Evolutionary conservation across 2,797 vertebrate genomes (phyloP).

Genomic region (Neosilurus mollespiculum): DNA sequence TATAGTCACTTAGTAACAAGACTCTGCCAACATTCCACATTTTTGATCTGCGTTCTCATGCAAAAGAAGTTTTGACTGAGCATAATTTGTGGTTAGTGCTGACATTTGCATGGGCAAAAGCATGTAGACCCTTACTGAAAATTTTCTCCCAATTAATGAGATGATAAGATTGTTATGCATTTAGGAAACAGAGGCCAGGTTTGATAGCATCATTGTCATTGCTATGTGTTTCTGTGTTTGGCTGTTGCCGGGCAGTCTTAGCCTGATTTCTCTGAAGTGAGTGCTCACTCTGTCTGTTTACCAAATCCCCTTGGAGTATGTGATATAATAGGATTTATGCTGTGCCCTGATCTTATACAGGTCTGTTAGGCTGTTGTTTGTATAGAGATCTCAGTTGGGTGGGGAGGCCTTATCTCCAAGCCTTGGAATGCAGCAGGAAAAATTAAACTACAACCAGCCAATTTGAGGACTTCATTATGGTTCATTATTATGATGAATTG

Average conservation of each 20-base stretch:
- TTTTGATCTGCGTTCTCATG: neutral
- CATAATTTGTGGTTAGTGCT: conserved; percentile 9
- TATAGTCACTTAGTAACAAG: conserved; percentile 27
- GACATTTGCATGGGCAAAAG: neutral
- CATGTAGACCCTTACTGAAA: conserved; percentile 13
- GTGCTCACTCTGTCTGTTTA: conserved; percentile 37
- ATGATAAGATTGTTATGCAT: conserved; percentile 30
- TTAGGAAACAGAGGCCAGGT: conserved; percentile 32
- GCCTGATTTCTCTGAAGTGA: conserved; percentile 49
- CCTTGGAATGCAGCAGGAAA: neutral
- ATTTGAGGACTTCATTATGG: conserved; percentile 2
- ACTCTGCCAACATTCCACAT: neutral
- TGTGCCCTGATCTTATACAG: conserved; percentile 41
- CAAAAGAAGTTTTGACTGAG: neutral
- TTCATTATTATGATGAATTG: conserved; percentile 8
- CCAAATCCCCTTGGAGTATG: conserved; percentile 44
- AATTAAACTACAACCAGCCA: conserved; percentile 6
- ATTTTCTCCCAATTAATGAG: conserved; percentile 29
- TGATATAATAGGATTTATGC: conserved; percentile 48
- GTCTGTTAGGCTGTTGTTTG: conserved; percentile 25
- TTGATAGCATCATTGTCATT: conserved; percentile 30
- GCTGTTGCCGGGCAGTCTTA: conserved; percentile 45
- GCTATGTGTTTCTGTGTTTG: conserved; percentile 29
- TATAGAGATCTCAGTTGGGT: conserved; percentile 12
- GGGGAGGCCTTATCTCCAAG: neutral